Evolutionary conservation across 2,797 vertebrate species (phyloP).

Genomic region (Hypotaenidia okinawae): DNA sequence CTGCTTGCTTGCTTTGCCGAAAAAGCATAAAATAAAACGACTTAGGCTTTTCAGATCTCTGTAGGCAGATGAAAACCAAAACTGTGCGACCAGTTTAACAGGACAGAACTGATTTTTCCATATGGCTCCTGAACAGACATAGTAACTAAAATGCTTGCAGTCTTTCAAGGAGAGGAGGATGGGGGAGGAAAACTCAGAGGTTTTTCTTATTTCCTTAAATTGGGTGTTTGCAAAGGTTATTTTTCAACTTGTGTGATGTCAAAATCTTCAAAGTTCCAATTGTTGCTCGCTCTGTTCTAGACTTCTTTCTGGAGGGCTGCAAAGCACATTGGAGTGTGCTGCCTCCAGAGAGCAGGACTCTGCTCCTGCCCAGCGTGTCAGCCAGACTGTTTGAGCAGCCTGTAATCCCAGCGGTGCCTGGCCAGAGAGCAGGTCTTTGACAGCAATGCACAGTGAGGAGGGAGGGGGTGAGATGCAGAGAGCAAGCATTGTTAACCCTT

Average conservation of each 20-base stretch:
- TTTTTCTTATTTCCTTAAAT: not conserved
- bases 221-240: not conserved
- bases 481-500: constrained; percentile 70
- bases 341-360: not conserved
- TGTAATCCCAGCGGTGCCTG: constrained; percentile 21
- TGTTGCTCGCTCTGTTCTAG: not conserved
- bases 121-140: constrained; percentile 30
- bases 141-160: not conserved
- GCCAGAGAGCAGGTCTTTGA: constrained; percentile 50
- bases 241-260: not conserved
- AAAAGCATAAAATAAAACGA: not conserved
- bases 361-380: not conserved
- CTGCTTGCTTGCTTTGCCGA: not conserved
- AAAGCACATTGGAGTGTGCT: rapidly evolving
- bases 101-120: constrained; percentile 52
- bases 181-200: too few relatives aligned
- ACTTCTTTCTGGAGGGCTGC: not conserved
- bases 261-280: not conserved
- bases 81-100: constrained; percentile 23
- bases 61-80: constrained; percentile 55
- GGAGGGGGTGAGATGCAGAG: constrained; percentile 38
- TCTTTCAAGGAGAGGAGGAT: not conserved
- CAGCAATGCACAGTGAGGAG: constrained; percentile 44
- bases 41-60: constrained; percentile 33
- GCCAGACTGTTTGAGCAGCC: constrained; percentile 19